phyloP scores from a whole-genome alignment of 2,888 invertebrate species.

The Erpobdella octoculata region DNA sequence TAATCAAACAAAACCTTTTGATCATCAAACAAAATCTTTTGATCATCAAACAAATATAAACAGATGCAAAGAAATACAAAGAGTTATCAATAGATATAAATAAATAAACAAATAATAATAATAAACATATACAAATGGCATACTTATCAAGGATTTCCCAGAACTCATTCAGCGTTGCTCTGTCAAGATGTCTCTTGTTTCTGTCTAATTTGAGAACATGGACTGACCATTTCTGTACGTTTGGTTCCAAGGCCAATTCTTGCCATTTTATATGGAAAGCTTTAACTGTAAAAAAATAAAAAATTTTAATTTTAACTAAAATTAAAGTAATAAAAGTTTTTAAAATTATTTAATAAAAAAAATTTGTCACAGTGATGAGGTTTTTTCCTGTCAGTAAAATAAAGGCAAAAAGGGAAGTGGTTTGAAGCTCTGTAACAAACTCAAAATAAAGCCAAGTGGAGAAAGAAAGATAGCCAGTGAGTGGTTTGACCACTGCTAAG shows the following conservation, averaged over 20 bases:
- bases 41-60: no score
- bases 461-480: background rate
- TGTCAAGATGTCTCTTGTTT: conserved; percentile 88
- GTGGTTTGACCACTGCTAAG: background rate
- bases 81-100: background rate
- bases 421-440: no score
- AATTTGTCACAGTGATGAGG: no score
- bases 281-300: conserved; percentile 64
- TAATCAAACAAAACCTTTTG: no score
- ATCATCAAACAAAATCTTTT: no score
- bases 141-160: conserved; percentile 94
- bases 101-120: background rate
- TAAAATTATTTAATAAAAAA: no score
- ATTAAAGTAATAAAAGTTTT: no score
- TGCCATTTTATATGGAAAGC: conserved; percentile 95
- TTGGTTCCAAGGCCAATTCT: conserved; percentile 85
- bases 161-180: conserved; percentile 86
- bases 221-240: conserved; percentile 92
- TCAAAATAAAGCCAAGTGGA: no score
- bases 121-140: conserved; percentile 18
- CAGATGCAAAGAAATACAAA: no score
- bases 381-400: no score
- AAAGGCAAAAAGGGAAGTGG: no score
- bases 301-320: no score
- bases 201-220: conserved; percentile 82